These are phyloP conservation scores for Busseola fusca DNA, from an alignment of 2,888 invertebrate genomes.

Conservation along the genomic window DNA sequence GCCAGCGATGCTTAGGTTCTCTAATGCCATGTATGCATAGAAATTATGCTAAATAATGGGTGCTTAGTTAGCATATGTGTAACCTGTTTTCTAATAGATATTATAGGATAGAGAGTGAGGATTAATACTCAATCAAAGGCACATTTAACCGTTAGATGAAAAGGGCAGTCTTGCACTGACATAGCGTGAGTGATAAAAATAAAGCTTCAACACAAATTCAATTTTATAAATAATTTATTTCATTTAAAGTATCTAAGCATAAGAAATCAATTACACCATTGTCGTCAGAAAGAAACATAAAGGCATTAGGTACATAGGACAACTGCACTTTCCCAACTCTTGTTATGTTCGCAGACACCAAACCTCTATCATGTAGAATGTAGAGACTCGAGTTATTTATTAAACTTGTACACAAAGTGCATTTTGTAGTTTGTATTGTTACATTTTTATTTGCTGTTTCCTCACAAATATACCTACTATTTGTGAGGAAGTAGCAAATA, in stretches of 20 bases:
- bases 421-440: conserved; percentile 48
- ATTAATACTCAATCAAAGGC: conserved; percentile 13
- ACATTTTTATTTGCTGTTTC: conserved; percentile 21
- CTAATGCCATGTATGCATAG: conserved; percentile 38
- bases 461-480: background rate
- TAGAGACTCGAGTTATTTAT: conserved; percentile 26
- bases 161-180: no score
- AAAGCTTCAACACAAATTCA: conserved; percentile 28
- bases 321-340: conserved; percentile 45
- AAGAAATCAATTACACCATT: conserved; percentile 43
- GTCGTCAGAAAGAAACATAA: conserved; percentile 26
- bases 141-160: conserved; percentile 11
- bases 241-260: conserved; percentile 33
- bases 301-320: conserved; percentile 18
- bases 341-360: conserved; percentile 34
- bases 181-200: conserved; percentile 20
- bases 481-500: no score
- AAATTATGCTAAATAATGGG: conserved; percentile 46
- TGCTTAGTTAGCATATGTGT: conserved; percentile 27
- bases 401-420: conserved; percentile 47
- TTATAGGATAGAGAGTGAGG: conserved; percentile 6
- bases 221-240: conserved; percentile 51
- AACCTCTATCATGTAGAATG: conserved; percentile 43
- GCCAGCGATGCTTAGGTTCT: conserved; percentile 21
- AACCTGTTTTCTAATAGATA: conserved; percentile 22